Evolutionary conservation across 1,140 invertebrate genomes (phyloP).

Genomic region (Drosophila pectinifera): DNA sequence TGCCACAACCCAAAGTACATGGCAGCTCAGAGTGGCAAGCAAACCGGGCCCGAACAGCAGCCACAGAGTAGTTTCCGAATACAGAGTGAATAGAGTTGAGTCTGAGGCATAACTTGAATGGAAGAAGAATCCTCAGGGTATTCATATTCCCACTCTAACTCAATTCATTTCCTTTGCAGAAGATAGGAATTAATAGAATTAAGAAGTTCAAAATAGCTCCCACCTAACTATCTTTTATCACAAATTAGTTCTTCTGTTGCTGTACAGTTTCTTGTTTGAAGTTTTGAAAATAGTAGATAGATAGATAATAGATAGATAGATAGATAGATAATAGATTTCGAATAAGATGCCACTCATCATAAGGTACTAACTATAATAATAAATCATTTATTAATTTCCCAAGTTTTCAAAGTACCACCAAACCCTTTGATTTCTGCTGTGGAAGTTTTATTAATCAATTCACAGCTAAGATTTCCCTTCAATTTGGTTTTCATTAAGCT

Average conservation of each 20-base stretch:
- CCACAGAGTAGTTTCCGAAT: neutral
- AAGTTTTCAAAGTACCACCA: neutral
- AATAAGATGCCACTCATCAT: no score
- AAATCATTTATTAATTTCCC: neutral
- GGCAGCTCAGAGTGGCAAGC: neutral
- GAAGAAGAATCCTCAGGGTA: neutral
- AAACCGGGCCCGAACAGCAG: neutral
- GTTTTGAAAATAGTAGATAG: no score
- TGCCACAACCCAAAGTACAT: constrained; percentile 2
- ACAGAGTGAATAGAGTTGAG: neutral
- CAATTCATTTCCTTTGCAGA: neutral
- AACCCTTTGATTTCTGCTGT: neutral
- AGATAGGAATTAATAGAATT: neutral
- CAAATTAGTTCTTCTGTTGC: no score
- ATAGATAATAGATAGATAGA: no score
- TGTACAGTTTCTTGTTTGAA: no score
- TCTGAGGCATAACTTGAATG: neutral
- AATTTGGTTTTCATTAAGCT: constrained; percentile 24
- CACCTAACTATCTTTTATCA: no score
- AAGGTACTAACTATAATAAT: neutral
- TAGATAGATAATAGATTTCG: no score
- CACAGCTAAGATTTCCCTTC: neutral
- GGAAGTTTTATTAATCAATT: neutral
- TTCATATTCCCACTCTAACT: neutral
- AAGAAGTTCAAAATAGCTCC: no score